Percentiles rank a stretch among this genome's conserved stretches.
These are phyloP conservation scores for Hozukius guyotensis DNA, from an alignment of 2,797 vertebrate species.

Conservation along the genomic window DNA sequence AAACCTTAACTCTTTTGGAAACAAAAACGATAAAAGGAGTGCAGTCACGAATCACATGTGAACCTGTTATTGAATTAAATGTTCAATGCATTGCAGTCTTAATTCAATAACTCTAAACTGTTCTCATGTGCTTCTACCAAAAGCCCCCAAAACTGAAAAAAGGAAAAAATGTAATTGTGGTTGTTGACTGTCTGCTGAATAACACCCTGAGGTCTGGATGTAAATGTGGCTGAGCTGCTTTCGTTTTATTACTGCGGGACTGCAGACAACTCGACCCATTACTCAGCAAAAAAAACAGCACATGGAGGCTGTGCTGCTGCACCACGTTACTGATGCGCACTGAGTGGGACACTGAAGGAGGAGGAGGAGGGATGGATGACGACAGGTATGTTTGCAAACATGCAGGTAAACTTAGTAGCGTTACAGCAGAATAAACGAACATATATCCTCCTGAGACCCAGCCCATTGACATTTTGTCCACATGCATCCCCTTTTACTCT, in stretches of 20 bases:
- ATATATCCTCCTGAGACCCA: too few species aligned
- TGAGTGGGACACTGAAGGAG: neutral
- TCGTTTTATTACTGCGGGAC: slow-evolving; percentile 75
- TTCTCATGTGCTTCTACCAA: neutral
- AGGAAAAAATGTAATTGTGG: neutral
- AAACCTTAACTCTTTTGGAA: neutral
- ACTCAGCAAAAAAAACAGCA: slow-evolving; percentile 72
- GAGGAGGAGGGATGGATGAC: neutral
- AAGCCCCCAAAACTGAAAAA: neutral
- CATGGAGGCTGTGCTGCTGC: slow-evolving; percentile 49
- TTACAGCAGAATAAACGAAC: too few species aligned
- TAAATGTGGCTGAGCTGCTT: slow-evolving; percentile 26
- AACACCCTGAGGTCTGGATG: neutral
- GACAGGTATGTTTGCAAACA: slow-evolving; percentile 25
- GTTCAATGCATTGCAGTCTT: neutral
- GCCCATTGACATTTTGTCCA: too few species aligned
- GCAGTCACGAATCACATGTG: neutral
- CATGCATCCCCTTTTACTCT: too few species aligned
- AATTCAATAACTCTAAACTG: neutral
- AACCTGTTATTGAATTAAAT: neutral
- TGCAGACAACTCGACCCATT: slow-evolving; percentile 64
- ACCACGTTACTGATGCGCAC: slow-evolving; percentile 42
- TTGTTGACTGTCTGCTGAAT: neutral
- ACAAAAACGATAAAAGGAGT: neutral
- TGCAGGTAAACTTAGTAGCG: neutral